These are phyloP conservation scores for Horisme vitalbata DNA, from an alignment of 2,888 invertebrate genomes.

Conservation along the genomic window DNA sequence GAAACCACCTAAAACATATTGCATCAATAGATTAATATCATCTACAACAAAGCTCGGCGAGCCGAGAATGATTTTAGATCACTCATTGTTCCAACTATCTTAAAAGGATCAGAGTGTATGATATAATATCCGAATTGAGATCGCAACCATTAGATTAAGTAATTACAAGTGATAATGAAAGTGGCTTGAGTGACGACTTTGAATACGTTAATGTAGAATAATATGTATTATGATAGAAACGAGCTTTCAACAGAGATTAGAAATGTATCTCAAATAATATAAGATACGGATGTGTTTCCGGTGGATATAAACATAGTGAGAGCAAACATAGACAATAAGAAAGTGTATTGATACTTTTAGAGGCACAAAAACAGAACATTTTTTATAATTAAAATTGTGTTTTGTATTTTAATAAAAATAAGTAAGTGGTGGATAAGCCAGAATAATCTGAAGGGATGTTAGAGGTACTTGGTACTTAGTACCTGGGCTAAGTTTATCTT, in stretches of 20 bases:
- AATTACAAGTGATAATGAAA: conserved; percentile 28
- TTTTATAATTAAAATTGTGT: too few species aligned
- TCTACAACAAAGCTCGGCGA: conserved; percentile 26
- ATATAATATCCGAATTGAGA: conserved; percentile 34
- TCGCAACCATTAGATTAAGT: conserved; percentile 29
- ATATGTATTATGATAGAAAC: background rate
- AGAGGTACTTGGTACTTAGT: too few species aligned
- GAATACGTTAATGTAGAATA: conserved; percentile 4
- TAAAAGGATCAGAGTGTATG: conserved; percentile 42
- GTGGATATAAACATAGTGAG: background rate
- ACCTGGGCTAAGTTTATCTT: too few species aligned
- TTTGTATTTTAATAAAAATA: too few species aligned
- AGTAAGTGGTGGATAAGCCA: too few species aligned
- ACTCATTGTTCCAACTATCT: conserved; percentile 37
- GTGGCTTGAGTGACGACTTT: conserved; percentile 11
- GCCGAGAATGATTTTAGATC: conserved; percentile 25
- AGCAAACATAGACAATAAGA: background rate
- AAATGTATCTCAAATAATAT: background rate
- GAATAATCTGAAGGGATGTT: too few species aligned
- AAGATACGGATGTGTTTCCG: conserved; percentile 4
- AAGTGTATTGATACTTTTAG: background rate
- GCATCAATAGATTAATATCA: conserved; percentile 27
- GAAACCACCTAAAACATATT: conserved; percentile 11
- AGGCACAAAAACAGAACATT: too few species aligned
- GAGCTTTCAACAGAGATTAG: conserved; percentile 6